phyloP scores from a whole-genome alignment of 1,140 invertebrate species.

The Formica selysi region DNA sequence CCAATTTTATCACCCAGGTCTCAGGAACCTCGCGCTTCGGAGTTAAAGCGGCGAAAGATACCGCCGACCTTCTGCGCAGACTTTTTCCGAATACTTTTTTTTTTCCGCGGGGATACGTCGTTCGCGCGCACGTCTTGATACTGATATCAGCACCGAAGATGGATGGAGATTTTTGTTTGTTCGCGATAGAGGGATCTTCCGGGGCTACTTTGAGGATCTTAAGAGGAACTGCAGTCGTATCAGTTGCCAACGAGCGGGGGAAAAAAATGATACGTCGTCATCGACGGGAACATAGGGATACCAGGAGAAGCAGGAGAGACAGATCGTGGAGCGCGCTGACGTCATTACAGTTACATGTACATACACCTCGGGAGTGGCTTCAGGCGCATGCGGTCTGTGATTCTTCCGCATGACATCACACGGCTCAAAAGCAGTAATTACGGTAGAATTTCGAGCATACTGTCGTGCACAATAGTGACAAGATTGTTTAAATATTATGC shows the following conservation, averaged over 20 bases:
- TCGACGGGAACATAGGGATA: not conserved
- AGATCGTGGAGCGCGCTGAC: constrained; percentile 42
- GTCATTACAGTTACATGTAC: constrained; percentile 56
- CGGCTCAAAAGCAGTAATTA: constrained; percentile 32
- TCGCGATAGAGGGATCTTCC: not conserved
- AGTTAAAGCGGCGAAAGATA: constrained; percentile 9
- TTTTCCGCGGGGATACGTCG: not conserved
- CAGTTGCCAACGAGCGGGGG: constrained; percentile 16
- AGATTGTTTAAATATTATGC: not conserved
- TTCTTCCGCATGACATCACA: constrained; percentile 24
- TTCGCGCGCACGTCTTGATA: constrained; percentile 12
- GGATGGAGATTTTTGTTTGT: constrained; percentile 55
- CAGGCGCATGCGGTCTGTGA: constrained; percentile 54
- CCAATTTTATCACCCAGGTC: constrained; percentile 9
- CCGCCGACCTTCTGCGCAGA: not conserved
- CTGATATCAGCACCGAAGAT: constrained; percentile 46
- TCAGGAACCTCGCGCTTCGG: not conserved
- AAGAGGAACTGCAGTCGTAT: constrained; percentile 40
- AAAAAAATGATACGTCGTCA: constrained; percentile 24
- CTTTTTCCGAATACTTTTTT: constrained; percentile 35
- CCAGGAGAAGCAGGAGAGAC: not conserved
- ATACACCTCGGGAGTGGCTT: constrained; percentile 53
- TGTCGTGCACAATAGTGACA: not conserved
- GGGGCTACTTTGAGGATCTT: constrained; percentile 6
- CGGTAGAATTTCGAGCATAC: constrained; percentile 16